Evolutionary conservation across 2,888 invertebrate species (phyloP).

Genomic region (Lasioglossum lativentre): DNA sequence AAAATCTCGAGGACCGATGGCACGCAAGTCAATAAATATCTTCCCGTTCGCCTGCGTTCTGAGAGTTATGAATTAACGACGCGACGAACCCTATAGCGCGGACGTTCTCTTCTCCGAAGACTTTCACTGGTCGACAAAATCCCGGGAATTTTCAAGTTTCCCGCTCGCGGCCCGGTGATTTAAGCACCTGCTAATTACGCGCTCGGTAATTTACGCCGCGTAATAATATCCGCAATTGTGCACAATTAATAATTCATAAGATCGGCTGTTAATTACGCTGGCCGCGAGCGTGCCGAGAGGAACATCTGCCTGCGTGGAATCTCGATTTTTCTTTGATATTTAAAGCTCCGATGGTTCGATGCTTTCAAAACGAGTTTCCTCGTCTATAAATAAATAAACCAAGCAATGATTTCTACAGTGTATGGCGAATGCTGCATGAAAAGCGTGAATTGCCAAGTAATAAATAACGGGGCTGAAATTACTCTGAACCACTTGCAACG

Average conservation of each 20-base stretch:
- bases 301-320: not conserved
- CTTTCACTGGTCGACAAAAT: slow-evolving; percentile 14
- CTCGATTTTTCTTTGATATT: not conserved
- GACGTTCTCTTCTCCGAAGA: not conserved
- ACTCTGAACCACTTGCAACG: no score
- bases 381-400: not conserved
- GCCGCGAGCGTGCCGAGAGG: slow-evolving; percentile 23
- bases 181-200: slow-evolving; percentile 52
- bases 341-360: not conserved
- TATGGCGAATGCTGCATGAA: not conserved
- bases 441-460: not conserved
- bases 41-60: not conserved
- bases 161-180: slow-evolving; percentile 22
- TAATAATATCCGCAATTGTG: slow-evolving; percentile 26
- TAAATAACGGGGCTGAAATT: not conserved
- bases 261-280: slow-evolving; percentile 42
- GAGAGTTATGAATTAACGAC: not conserved
- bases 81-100: no score
- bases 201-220: slow-evolving; percentile 38
- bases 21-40: slow-evolving; percentile 10
- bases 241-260: slow-evolving; percentile 58
- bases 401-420: not conserved
- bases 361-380: not conserved
- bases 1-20: slow-evolving; percentile 5
- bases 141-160: slow-evolving; percentile 10